Evolutionary conservation across 2,797 vertebrate species (phyloP), one percentile per base, ranked within the genome.

Genomic region (Gastrophryne carolinensis): DNA sequence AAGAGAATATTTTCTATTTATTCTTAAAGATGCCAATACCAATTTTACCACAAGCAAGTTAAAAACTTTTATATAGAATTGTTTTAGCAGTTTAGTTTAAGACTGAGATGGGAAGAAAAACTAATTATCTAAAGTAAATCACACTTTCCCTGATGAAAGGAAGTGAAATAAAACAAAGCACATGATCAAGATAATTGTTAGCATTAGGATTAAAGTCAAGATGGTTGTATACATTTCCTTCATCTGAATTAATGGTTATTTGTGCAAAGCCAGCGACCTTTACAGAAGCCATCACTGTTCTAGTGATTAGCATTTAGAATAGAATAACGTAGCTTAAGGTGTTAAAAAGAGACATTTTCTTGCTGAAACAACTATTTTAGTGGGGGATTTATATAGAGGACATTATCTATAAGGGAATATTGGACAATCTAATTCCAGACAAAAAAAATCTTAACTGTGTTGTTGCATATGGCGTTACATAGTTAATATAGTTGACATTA

Each of bases 71-170:
- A 58, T 69, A 35, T 21, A 4, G 19, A 19, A 53, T n/a, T 9
- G 9, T 6, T 34, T 69, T 41, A 17, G 10, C 9, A 39, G 15
- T n/a, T 37, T 61, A 23, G 26, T 61, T 72, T 23, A 72, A 64
- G 70, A 52, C 12, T 53, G 9, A 26, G 19, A 56, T 53, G 9
- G 35, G 19, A 56, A 56, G 37, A 73, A 74, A 49, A 54, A 24
- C 27, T 57, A 8, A 66, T 74, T 66, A 57, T 49, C 52, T 74
- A 44, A 27, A 66, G 72, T 49, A 57, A 57, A 74, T 66, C 23
- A 27, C 50, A 74, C 17, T 44, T 35, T 11, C 13, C 1, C 62
- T 15, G 61, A 66, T 66, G 39, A 64, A 74, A 49, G 17, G 49
- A 66, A 24, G 27, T 35, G 37, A 66, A 74, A 57, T 47, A 57